Base-by-base conservation (phyloP, 2,888 invertebrate species). In the Atherix ibis region DNA sequence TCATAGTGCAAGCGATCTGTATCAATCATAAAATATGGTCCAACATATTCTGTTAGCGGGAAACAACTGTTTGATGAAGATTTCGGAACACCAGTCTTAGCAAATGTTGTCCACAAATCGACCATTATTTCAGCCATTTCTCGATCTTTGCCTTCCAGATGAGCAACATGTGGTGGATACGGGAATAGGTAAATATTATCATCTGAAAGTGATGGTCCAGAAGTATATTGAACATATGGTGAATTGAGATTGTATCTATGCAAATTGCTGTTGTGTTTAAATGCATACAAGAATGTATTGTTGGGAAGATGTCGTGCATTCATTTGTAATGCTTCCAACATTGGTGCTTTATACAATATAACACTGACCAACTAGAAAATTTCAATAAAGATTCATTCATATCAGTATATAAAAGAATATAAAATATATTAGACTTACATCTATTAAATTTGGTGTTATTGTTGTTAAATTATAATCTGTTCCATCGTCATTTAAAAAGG, bases 131-230 rank as follows among this genome's bases (percentile, higher is more conserved):
- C 46, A 2, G 56, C 53, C 13, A 62, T 46, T 26, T 31, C 32
- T 10, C 39, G 39, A 29, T 56, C 56, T 10, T 41, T 32, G 12
- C 38, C 40, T 34, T 46, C 50, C 27, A 53, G 36, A 3, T 33
- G 18, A 10, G 40, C 41, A n/a, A 37, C 43, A 22, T 44, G 42
- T n/a, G 39, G 36, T 18, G 46, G 44, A 34, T 36, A 43, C 8
- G 50, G 49, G 44, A 66, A 67, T 18, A 67, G 43, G 40, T 67
- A 62, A 15, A 65, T 52, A 4, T 66, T 48, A 36, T 68, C 67
- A 39, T 67, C 64, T 2, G 66, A 64, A 40, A 67, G 66, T 27
- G 64, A 60, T 6, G 64, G 59, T 6, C 65, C 56, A 35, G 49
- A 52, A 27, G 54, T 52, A 37, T 63, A 65, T 1, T 64, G 63